Evolutionary conservation across 2,888 invertebrate species (phyloP).

Genomic region (Apamea sordens): DNA sequence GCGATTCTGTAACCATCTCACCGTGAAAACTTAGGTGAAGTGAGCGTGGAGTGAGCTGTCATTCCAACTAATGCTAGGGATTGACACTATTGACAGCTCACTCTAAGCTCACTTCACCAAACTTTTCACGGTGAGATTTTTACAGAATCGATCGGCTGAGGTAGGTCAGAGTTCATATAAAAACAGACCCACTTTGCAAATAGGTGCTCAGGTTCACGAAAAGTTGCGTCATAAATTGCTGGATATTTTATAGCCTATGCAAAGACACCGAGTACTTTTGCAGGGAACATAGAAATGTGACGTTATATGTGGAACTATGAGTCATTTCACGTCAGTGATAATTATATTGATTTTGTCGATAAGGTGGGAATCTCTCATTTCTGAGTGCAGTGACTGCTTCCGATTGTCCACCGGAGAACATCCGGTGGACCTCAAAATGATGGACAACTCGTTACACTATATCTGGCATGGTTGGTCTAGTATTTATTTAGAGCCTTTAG

Average conservation of each 20-base stretch:
- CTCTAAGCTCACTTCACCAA: too few species aligned
- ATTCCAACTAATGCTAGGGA: too few species aligned
- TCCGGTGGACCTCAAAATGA: not conserved
- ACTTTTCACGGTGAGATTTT: too few species aligned
- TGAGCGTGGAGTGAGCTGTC: too few species aligned
- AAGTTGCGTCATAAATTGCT: constrained; percentile 20
- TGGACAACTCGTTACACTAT: not conserved
- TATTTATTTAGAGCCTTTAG: not conserved
- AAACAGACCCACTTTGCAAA: constrained; percentile 26
- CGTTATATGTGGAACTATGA: constrained; percentile 19
- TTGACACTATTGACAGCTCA: too few species aligned
- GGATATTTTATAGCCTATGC: constrained; percentile 30
- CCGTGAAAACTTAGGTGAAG: too few species aligned
- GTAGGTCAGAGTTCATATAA: constrained; percentile 5
- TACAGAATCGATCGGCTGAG: too few species aligned
- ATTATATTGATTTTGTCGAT: constrained; percentile 20
- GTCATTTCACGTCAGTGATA: constrained; percentile 19
- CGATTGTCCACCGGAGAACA: not conserved
- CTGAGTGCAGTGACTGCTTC: constrained; percentile 18
- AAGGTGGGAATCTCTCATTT: constrained; percentile 11
- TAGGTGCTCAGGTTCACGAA: constrained; percentile 18
- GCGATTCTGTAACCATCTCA: too few species aligned
- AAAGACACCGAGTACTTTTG: constrained; percentile 2
- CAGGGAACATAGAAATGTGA: not conserved
- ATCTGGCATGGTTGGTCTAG: not conserved